Evolutionary conservation across 2,888 invertebrate species (phyloP), one percentile per base, ranked within the genome.

Genomic region (Amphipyra tragopoginis): DNA sequence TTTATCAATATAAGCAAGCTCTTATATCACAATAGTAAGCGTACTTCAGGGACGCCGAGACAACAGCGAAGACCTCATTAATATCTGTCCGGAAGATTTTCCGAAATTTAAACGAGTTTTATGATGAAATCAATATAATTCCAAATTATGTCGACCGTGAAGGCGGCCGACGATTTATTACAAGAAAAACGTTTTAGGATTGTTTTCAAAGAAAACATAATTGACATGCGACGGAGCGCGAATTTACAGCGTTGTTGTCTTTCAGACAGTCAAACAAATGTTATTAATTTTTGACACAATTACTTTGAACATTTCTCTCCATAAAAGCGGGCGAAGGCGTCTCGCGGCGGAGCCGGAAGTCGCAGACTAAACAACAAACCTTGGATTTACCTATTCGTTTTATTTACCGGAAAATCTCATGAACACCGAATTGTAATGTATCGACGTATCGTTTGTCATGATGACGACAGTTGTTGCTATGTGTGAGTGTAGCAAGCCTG

Each of bases 101-200:
- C 49, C 39, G 50, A 50, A 70, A 45, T 33, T 59, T 53, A 36
- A 53, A 65, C 50, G 49, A 65, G 52, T 62, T 70, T 26, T 39
- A 10, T 42, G 44, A 62, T 65, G 33, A 40, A 53, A 42, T 55
- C 39, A 44, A 55, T 47, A 43, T 64, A 38, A 52, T 36, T 51
- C 13, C 15, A 43, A 58, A 34, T 56, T 26, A 74, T 50, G 36
- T 54, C 29, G 55, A 33, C 61, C 58, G 15, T 61, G 64, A 61
- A 49, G 13, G 21, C n/a, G 33, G n/a, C 9, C 26, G 36, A 49
- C 34, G 7, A 39, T 29, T 47, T 54, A 47, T 33, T 13, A 57
- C 5, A 50, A 52, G 47, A 33, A 45, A 42, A 61, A 21, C 38
- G 36, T n/a, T n/a, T 40, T 21, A 33, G 7, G 21, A 39, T 47